Conservation (phyloP, 1,140 invertebrate species). For the Scaptomyza graminum region DNA sequence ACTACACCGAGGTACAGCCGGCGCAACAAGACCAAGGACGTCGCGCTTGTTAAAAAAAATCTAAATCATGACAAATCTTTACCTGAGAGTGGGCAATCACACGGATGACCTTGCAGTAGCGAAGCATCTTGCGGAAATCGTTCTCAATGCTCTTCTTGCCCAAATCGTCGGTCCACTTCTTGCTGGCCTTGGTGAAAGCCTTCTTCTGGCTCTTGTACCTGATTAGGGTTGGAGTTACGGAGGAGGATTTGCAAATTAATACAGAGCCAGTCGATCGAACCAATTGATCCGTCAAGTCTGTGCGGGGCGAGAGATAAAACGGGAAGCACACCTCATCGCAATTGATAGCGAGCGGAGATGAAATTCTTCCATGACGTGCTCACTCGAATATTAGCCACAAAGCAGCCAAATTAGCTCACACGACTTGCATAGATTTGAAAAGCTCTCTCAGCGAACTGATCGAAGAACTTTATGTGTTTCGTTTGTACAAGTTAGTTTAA, state of each 20-base stretch:
- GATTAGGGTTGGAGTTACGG: constrained; percentile 40
- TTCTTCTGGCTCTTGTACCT: constrained; percentile 99
- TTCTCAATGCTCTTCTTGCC: constrained; percentile 98
- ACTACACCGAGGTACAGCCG: constrained; percentile 39
- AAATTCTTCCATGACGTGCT: constrained; percentile 70
- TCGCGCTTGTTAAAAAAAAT: constrained; percentile 44
- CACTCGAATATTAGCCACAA: constrained; percentile 54
- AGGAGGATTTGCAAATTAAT: constrained; percentile 46
- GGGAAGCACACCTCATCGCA: constrained; percentile 78
- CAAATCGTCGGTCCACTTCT: constrained; percentile 99
- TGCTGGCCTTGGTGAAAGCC: constrained; percentile 99
- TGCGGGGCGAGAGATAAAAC: constrained; percentile 64
- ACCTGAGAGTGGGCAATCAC: constrained; percentile 99
- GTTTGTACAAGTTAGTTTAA: constrained; percentile 59
- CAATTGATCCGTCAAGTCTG: constrained; percentile 52
- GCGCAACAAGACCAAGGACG: constrained; percentile 77
- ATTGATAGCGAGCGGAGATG: constrained; percentile 87
- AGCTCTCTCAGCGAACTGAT: constrained; percentile 87
- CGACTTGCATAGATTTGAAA: constrained; percentile 84
- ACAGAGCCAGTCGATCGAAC: constrained; percentile 33
- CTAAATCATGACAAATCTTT: constrained; percentile 59
- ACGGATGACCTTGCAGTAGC: constrained; percentile 98
- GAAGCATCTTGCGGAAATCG: constrained; percentile 98
- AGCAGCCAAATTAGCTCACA: constrained; percentile 67
- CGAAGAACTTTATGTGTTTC: constrained; percentile 86